phyloP scores from a whole-genome alignment of 2,113 vertebrate species.

The Eupsittula cactorum region DNA sequence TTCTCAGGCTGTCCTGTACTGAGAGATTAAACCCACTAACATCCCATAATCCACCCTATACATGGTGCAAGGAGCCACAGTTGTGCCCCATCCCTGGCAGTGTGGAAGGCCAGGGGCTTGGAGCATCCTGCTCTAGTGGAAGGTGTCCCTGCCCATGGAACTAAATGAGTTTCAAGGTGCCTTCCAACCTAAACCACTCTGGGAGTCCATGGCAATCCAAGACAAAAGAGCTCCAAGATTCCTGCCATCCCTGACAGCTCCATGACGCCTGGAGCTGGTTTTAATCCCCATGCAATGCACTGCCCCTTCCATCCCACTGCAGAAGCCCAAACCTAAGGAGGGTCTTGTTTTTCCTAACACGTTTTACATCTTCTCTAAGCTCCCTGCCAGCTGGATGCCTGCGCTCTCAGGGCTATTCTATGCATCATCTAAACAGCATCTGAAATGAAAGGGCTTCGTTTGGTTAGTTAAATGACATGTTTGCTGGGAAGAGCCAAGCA shows the following conservation, averaged over 20 bases:
- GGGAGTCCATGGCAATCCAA: neutral
- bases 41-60: too few species aligned
- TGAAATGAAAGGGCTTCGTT: neutral
- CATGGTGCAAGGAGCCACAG: rapidly evolving
- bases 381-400: conserved; percentile 24
- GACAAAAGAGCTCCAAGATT: neutral
- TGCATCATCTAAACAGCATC: conserved; percentile 51
- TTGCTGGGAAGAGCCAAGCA: conserved; percentile 18
- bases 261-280: neutral
- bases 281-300: neutral
- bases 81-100: neutral
- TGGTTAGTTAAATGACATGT: conserved; percentile 44
- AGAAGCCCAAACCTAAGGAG: neutral
- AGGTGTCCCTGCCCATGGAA: neutral
- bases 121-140: neutral
- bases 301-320: neutral
- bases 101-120: neutral
- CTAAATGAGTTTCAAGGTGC: neutral
- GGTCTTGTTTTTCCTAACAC: conserved; percentile 46
- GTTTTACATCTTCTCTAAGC: conserved; percentile 3
- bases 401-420: conserved; percentile 4
- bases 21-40: neutral
- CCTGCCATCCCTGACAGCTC: neutral
- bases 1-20: rapidly evolving
- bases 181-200: neutral